Evolutionary conservation across 2,113 vertebrate genomes (phyloP), one percentile per base, ranked within the genome.

Genomic region (Myodes glareolus): DNA sequence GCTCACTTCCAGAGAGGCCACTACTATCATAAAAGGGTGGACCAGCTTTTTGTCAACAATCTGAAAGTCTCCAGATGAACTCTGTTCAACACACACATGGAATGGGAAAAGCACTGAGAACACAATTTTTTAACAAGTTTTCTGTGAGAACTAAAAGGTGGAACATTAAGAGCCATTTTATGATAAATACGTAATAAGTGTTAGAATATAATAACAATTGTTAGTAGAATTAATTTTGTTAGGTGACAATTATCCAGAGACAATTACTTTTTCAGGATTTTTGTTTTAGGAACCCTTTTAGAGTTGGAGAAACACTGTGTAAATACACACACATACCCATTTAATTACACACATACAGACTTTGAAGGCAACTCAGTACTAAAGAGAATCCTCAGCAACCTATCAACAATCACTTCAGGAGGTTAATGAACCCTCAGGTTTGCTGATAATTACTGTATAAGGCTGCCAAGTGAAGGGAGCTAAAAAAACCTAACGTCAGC

Each of bases 261-360:
- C 5, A 92, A 45, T 58, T 85, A 0, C 1, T 70, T 88, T 88
- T 86, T 36, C 94, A 86, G 3, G 5, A 78, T 75, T 91, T 90
- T 96, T 86, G 2, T 58, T 94, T 94, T 88, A 36, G 45, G 84
- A 68, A 92, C 65, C 11, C 12, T 52, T 70, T 52, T 27, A 92
- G 9, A 95, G 42, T 77, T 91, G 16, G 65, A 82, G 23, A 92
- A 77, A 77, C 21, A 16, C 50, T 89, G 3, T 3, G 31, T n/a
- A 45, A 13, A 21, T 7, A 45, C 2, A 87, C 3, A 33, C 0
- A 58, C 6, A 84, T 6, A 85, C 0, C 39, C 45, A 70, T 50
- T 70, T n/a, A 72, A 33, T 33, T 14, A 80, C 3, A 55, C 14
- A 81, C 6, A 72, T 8, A 17, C 16, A 52, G 12, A 45, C 45